These are phyloP conservation scores for Halictus quadricinctus DNA, from an alignment of 2,888 invertebrate species.

Conservation along the genomic window DNA sequence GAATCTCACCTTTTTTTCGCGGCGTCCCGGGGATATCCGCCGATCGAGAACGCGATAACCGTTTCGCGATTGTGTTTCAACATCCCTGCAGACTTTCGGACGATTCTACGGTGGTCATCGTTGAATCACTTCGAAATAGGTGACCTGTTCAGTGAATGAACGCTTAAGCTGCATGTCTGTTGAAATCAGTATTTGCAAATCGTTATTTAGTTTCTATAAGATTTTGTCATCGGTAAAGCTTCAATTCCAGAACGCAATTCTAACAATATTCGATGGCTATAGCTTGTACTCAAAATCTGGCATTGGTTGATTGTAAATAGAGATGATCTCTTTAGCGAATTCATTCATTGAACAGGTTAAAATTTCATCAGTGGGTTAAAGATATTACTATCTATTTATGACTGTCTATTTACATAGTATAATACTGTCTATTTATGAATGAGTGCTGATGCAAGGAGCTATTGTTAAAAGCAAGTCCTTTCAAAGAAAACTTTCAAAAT, in stretches of 20 bases:
- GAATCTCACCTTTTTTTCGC: neutral
- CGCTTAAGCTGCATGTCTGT: neutral
- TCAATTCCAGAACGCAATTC: neutral
- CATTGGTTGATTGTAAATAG: too few relatives aligned
- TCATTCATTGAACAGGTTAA: too few relatives aligned
- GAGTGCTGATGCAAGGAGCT: neutral
- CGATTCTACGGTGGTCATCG: neutral
- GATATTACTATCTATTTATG: neutral
- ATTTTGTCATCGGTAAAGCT: neutral
- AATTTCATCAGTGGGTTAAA: too few relatives aligned
- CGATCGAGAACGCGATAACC: slow-evolving; percentile 35
- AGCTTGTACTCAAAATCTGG: too few relatives aligned
- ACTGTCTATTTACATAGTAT: neutral
- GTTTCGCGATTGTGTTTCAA: slow-evolving; percentile 19
- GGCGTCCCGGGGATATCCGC: slow-evolving; percentile 29
- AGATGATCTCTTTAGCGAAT: too few relatives aligned
- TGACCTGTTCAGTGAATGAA: neutral
- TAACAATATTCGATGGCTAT: too few relatives aligned
- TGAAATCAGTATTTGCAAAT: neutral
- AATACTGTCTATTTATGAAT: neutral
- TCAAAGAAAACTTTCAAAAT: neutral
- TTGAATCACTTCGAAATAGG: neutral
- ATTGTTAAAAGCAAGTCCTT: neutral
- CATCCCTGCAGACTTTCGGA: slow-evolving; percentile 7
- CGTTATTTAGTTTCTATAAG: neutral